A percentile compares a stretch with the other conserved stretches of the same genome.
Evolutionary conservation across 2,888 invertebrate species (phyloP).

Genomic region (Melanotus villosus): DNA sequence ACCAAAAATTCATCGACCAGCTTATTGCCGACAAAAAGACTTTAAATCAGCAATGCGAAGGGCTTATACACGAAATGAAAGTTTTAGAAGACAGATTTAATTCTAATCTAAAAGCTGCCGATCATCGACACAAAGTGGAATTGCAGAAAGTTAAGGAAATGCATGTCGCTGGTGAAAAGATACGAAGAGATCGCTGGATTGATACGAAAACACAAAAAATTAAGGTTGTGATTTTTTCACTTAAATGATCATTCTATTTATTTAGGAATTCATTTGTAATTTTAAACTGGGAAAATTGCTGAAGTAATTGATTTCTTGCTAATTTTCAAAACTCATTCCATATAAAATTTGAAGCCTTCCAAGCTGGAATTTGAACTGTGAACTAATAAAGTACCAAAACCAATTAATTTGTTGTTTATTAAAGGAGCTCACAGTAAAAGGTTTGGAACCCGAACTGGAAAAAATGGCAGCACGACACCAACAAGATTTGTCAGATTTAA

Average conservation of each 20-base stretch:
- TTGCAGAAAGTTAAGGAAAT: constrained; percentile 82
- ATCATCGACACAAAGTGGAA: constrained; percentile 84
- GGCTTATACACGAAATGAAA: constrained; percentile 76
- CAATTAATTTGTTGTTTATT: neutral
- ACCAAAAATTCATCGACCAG: constrained; percentile 88
- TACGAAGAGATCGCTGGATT: constrained; percentile 84
- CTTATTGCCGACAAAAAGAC: constrained; percentile 85
- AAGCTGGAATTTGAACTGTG: no score
- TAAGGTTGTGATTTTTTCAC: no score
- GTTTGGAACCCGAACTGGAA: constrained; percentile 87
- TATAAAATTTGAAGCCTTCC: no score
- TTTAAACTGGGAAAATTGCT: no score
- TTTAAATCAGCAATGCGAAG: constrained; percentile 81
- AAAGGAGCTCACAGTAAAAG: constrained; percentile 87
- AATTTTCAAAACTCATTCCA: no score
- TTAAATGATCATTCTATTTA: no score
- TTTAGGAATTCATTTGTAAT: no score
- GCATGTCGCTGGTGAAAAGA: constrained; percentile 83
- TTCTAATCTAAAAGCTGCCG: constrained; percentile 77
- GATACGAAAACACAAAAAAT: constrained; percentile 89
- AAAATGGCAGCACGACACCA: constrained; percentile 81
- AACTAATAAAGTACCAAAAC: no score
- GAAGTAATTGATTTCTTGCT: no score
- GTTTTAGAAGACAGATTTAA: constrained; percentile 78
- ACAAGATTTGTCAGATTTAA: constrained; percentile 78